Conservation (phyloP, 2,888 invertebrate species). For the Zeuzera pyrina region DNA sequence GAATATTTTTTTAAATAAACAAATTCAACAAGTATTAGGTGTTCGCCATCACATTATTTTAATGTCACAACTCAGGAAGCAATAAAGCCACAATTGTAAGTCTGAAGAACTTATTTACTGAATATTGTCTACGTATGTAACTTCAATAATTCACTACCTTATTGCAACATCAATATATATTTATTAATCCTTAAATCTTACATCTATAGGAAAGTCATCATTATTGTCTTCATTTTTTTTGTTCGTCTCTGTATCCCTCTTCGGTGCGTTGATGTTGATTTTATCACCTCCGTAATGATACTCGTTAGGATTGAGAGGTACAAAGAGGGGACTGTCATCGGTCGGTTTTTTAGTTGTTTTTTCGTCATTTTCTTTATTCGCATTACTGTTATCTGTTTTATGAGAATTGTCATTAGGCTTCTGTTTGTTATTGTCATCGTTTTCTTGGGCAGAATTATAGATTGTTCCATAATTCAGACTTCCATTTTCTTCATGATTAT, state of each 20-base stretch:
- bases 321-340: constrained; percentile 36
- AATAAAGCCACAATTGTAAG: too few relatives aligned
- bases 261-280: constrained; percentile 40
- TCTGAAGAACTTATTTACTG: too few relatives aligned
- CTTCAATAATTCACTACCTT: too few relatives aligned
- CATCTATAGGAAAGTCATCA: constrained; percentile 41
- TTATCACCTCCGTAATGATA: constrained; percentile 37
- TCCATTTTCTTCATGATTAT: constrained; percentile 2
- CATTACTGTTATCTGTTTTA: constrained; percentile 4
- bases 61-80: too few relatives aligned
- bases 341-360: constrained; percentile 31
- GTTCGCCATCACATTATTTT: too few relatives aligned
- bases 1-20: too few relatives aligned
- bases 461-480: neutral
- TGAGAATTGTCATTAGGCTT: constrained; percentile 8
- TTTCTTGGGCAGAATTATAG: neutral
- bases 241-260: constrained; percentile 38
- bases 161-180: neutral
- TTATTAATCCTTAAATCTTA: constrained; percentile 37
- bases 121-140: too few relatives aligned
- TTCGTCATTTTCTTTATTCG: too few relatives aligned
- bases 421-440: constrained; percentile 5
- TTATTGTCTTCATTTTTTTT: constrained; percentile 23
- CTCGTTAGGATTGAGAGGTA: constrained; percentile 43
- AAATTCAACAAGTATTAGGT: too few relatives aligned